phyloP scores from a whole-genome alignment of 23 tunicate genomes.

The Phallusia fumigata region DNA sequence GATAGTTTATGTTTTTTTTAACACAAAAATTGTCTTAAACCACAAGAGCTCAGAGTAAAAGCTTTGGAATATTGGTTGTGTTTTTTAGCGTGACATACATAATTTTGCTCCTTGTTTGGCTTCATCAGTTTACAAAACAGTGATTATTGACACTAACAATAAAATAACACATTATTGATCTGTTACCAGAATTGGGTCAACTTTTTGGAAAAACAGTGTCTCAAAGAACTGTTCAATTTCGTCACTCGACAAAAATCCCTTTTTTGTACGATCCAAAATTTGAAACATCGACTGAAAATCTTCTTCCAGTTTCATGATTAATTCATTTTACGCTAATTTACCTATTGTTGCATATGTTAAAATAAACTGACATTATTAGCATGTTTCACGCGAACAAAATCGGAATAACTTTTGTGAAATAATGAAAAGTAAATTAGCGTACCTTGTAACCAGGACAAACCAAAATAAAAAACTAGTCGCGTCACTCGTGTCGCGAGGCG shows the following conservation, averaged over 20 bases:
- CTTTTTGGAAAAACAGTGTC: slow-evolving; percentile 42
- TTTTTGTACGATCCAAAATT: slow-evolving; percentile 41
- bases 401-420: background rate
- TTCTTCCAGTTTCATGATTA: slow-evolving; percentile 48
- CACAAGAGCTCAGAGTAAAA: no score
- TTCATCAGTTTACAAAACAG: background rate
- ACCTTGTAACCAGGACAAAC: slow-evolving; percentile 3
- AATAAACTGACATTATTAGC: background rate
- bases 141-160: slow-evolving; percentile 5
- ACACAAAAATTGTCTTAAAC: no score
- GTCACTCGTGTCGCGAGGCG: background rate
- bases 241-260: slow-evolving; percentile 43
- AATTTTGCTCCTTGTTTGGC: no score
- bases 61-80: no score
- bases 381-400: background rate
- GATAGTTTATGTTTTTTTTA: no score
- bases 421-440: background rate
- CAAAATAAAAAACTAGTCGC: background rate
- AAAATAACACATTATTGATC: background rate
- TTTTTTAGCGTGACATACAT: no score
- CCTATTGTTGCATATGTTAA: background rate
- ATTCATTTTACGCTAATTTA: background rate
- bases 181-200: slow-evolving; percentile 39
- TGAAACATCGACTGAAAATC: slow-evolving; percentile 67
- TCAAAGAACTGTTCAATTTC: slow-evolving; percentile 55